Conservation (phyloP, 2,797 vertebrate genomes). For the Tinamus major region DNA sequence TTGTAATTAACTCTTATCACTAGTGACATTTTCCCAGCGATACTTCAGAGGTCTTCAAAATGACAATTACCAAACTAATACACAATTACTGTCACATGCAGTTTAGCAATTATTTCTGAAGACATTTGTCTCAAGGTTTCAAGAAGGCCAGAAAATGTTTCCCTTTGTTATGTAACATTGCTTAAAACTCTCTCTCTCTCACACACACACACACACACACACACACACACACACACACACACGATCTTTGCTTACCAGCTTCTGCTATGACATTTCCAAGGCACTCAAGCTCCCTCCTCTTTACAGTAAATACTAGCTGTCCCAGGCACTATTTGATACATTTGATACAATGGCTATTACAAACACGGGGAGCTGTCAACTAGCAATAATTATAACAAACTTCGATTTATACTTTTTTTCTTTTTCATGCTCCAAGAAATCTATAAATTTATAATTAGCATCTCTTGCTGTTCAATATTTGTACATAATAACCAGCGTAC, state of each 20-base stretch:
- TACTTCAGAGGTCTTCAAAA: conserved; percentile 83
- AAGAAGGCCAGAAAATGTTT: conserved; percentile 73
- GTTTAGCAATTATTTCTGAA: conserved; percentile 83
- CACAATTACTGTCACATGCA: conserved; percentile 83
- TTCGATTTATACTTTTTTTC: conserved; percentile 69
- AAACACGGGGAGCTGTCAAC: conserved; percentile 71
- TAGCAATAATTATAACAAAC: conserved; percentile 75
- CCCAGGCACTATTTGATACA: conserved; percentile 39
- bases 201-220: conserved; percentile 26
- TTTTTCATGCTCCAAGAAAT: conserved; percentile 77
- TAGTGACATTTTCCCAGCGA: conserved; percentile 80
- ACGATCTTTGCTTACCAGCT: conserved; percentile 34
- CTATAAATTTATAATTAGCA: conserved; percentile 82
- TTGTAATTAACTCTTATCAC: conserved; percentile 83
- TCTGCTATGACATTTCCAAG: not conserved
- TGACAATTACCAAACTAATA: conserved; percentile 83
- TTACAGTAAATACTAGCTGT: conserved; percentile 9
- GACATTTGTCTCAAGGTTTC: conserved; percentile 81
- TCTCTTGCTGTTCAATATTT: conserved; percentile 90
- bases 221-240: conserved; percentile 22
- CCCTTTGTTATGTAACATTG: conserved; percentile 75
- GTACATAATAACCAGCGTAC: conserved; percentile 89
- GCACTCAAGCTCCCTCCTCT: not conserved
- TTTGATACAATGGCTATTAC: conserved; percentile 35
- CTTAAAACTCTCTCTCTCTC: conserved; percentile 60